Conservation (phyloP, 2,888 invertebrate species). For the Ormyrus rosae region DNA sequence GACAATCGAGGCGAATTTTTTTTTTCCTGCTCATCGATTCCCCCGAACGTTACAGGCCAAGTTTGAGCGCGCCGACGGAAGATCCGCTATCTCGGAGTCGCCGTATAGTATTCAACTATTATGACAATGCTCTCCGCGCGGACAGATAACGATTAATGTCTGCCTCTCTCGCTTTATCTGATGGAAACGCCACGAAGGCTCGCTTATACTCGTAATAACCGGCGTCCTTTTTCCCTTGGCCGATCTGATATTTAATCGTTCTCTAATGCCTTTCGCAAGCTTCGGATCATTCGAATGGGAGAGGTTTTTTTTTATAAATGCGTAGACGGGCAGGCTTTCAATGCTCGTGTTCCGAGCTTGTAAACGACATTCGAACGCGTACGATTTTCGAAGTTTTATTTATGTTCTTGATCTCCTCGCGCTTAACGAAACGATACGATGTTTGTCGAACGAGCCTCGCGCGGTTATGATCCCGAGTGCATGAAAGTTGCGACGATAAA, state of each 20-base stretch:
- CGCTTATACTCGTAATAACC: neutral
- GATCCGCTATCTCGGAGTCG: constrained; percentile 42
- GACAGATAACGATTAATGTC: constrained; percentile 52
- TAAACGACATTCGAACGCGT: constrained; percentile 7
- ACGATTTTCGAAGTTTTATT: constrained; percentile 38
- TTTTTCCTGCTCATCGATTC: too few relatives aligned
- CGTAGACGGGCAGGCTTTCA: neutral
- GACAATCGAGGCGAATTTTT: too few relatives aligned
- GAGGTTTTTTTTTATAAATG: neutral
- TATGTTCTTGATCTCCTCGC: constrained; percentile 18
- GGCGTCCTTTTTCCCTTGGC: constrained; percentile 11
- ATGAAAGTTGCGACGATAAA: neutral
- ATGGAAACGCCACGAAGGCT: constrained; percentile 22
- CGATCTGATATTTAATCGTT: constrained; percentile 53
- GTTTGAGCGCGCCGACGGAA: constrained; percentile 20
- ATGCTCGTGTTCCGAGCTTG: constrained; percentile 14
- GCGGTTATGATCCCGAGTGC: neutral
- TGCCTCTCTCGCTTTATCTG: constrained; percentile 46
- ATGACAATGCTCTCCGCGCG: constrained; percentile 41
- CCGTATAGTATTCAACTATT: constrained; percentile 50
- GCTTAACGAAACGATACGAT: neutral
- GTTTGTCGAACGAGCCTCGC: neutral
- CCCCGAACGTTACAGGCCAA: too few relatives aligned
- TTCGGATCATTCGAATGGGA: constrained; percentile 48
- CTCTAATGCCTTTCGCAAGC: constrained; percentile 54